These are phyloP conservation scores for cattle (Bos taurus) DNA, from an alignment of 2,113 vertebrate species.

Conservation along the genomic window ARS-UCD2.0 NC_037338.1:20073501-20074000, in stretches of 20 bases:
- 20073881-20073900: background rate
- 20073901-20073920: background rate
- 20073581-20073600: background rate
- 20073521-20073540: background rate
- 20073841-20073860: background rate
- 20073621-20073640: background rate
- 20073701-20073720: background rate
- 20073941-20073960: background rate
- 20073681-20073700: background rate
- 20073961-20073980: background rate
- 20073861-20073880: background rate
- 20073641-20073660: background rate
- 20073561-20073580: background rate
- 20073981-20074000: background rate
- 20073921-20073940: background rate
- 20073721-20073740: background rate
- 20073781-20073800: background rate
- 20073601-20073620: background rate
- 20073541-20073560: background rate
- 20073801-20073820: background rate
- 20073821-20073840: background rate
- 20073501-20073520: background rate
- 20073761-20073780: background rate
- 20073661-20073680: background rate
- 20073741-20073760: background rate